Conservation (phyloP, 2,113 vertebrate species). For the Ochotona princeps region DNA sequence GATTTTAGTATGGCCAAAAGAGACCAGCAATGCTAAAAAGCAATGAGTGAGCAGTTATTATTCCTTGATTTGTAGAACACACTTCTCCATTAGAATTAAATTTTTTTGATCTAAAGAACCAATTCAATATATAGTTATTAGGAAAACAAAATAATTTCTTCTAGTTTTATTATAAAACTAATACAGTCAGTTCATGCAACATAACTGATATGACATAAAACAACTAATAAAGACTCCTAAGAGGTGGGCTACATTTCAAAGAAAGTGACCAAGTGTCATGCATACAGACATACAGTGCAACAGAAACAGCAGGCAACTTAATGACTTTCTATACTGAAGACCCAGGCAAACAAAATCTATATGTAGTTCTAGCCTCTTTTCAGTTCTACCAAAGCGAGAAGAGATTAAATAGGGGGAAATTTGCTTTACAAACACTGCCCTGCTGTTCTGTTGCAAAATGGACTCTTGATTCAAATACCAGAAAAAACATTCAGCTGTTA, state of each 20-base stretch:
- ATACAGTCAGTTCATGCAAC: constrained; percentile 65
- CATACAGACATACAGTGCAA: constrained; percentile 8
- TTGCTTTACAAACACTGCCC: constrained; percentile 2
- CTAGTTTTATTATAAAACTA: constrained; percentile 65
- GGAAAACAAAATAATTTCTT: constrained; percentile 54
- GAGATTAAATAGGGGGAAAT: not conserved
- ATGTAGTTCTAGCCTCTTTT: not conserved
- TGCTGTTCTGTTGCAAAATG: constrained; percentile 44
- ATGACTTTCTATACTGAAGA: not conserved
- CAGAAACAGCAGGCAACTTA: not conserved
- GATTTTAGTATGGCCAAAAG: constrained; percentile 33
- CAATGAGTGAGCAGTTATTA: constrained; percentile 44
- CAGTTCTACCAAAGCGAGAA: not conserved
- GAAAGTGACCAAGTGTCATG: constrained; percentile 16
- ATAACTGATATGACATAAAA: constrained; percentile 54
- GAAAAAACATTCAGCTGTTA: constrained; percentile 38
- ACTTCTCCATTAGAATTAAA: constrained; percentile 22
- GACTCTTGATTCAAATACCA: constrained; percentile 56
- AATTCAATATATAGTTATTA: constrained; percentile 57
- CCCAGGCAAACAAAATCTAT: not conserved
- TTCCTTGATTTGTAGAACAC: constrained; percentile 59
- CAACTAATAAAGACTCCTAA: constrained; percentile 39
- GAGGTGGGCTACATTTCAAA: constrained; percentile 56
- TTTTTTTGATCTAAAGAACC: constrained; percentile 23
- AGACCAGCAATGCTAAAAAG: constrained; percentile 56